Evolutionary conservation across 2,888 invertebrate genomes (phyloP).

Genomic region (Eustalomyia histrio): DNA sequence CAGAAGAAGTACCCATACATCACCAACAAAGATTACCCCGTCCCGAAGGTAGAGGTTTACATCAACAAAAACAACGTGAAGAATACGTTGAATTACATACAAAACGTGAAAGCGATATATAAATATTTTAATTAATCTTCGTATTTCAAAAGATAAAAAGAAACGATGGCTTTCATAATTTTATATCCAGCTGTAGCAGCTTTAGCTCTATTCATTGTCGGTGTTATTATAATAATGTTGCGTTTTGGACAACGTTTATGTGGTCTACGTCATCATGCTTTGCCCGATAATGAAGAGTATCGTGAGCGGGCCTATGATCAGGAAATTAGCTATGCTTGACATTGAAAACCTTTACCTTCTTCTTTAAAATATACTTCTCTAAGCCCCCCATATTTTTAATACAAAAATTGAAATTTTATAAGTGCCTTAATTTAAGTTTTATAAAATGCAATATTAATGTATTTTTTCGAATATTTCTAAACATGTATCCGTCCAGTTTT

Average conservation of each 20-base stretch:
- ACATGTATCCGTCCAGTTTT: conserved; percentile 33
- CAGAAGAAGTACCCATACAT: conserved; percentile 71
- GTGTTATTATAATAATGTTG: conserved; percentile 87
- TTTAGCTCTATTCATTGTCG: conserved; percentile 86
- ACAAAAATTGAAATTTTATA: neutral
- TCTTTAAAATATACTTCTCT: neutral
- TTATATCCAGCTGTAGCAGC: conserved; percentile 89
- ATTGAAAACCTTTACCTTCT: neutral
- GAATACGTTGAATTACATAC: conserved; percentile 83
- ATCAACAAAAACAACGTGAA: conserved; percentile 77
- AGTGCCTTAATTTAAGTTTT: neutral
- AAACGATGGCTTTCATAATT: conserved; percentile 85
- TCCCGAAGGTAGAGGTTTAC: conserved; percentile 75
- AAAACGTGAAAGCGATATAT: conserved; percentile 91
- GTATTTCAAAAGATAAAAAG: conserved; percentile 61
- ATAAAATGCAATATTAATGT: neutral
- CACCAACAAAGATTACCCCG: conserved; percentile 73
- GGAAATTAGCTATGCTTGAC: conserved; percentile 78
- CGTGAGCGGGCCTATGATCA: conserved; percentile 81
- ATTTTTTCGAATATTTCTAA: conserved; percentile 10
- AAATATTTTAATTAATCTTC: conserved; percentile 72
- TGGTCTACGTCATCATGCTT: conserved; percentile 84
- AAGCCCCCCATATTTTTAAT: conserved; percentile 33
- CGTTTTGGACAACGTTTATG: conserved; percentile 88
- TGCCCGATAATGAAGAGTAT: conserved; percentile 85